A percentile compares a stretch with the other conserved stretches of the same genome.
These are phyloP conservation scores for Xenopus petersii DNA, from an alignment of 2,797 vertebrate genomes.

Conservation along the genomic window DNA sequence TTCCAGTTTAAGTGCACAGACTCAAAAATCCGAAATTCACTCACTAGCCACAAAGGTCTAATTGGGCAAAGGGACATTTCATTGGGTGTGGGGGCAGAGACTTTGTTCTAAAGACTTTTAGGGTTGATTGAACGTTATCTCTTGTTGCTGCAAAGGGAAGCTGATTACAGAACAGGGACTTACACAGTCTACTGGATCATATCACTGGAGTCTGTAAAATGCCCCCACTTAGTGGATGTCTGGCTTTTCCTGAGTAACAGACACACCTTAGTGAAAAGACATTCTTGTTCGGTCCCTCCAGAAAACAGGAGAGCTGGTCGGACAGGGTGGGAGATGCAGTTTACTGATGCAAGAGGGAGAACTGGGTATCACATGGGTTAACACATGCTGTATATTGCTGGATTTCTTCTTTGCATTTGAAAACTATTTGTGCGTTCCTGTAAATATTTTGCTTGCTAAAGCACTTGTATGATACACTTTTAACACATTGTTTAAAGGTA, in stretches of 20 bases:
- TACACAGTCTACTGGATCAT: conserved; percentile 19
- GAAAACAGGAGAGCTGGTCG: conserved; percentile 38
- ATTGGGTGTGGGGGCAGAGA: not conserved
- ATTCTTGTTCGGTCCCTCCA: conserved; percentile 37
- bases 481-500: conserved; percentile 29
- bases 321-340: conserved; percentile 29
- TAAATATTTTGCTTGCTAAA: conserved; percentile 28
- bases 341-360: not conserved
- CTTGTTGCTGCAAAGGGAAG: conserved; percentile 15
- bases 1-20: conserved; percentile 80
- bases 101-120: conserved; percentile 8
- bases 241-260: conserved; percentile 2
- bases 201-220: conserved; percentile 30
- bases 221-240: conserved; percentile 2
- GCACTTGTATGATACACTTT: conserved; percentile 35
- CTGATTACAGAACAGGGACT: conserved; percentile 21
- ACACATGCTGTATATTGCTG: not conserved
- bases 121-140: conserved; percentile 39
- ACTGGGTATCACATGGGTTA: conserved; percentile 1
- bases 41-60: conserved; percentile 82
- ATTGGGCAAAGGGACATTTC: not conserved
- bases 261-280: conserved; percentile 18
- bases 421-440: not conserved
- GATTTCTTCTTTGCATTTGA: conserved; percentile 4
- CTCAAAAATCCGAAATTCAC: conserved; percentile 81